phyloP scores from a whole-genome alignment of 1,140 invertebrate genomes.

The Drosophila serrata region DNA sequence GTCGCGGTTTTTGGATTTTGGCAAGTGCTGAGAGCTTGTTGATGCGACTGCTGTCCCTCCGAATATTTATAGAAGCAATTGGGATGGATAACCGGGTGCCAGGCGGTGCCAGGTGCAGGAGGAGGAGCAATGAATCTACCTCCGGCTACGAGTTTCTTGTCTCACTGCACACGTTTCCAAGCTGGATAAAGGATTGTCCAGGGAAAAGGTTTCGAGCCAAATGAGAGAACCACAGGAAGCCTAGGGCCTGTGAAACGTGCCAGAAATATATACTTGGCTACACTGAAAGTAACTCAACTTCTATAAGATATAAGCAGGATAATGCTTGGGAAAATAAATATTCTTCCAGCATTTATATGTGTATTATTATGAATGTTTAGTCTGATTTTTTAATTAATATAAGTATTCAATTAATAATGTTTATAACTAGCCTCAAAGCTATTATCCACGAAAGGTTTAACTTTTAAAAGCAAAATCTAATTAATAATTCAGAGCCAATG shows the following conservation, averaged over 20 bases:
- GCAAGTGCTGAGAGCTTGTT: slow-evolving; percentile 46
- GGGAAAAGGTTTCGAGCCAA: slow-evolving; percentile 12
- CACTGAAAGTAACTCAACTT: background rate
- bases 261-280: slow-evolving; percentile 19
- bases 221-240: slow-evolving; percentile 1
- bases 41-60: slow-evolving; percentile 10
- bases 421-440: too few species aligned
- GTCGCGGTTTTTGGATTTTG: slow-evolving; percentile 47
- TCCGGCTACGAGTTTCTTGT: background rate
- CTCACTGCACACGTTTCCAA: slow-evolving; percentile 39
- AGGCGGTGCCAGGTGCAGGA: slow-evolving; percentile 25
- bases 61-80: slow-evolving; percentile 54
- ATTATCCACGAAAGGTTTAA: too few species aligned
- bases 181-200: slow-evolving; percentile 14
- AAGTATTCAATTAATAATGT: too few species aligned
- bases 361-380: background rate
- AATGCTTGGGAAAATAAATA: background rate
- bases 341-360: too few species aligned
- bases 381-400: background rate
- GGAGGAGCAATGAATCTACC: slow-evolving; percentile 19
- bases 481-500: background rate
- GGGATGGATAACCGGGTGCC: slow-evolving; percentile 19
- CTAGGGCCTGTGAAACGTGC: slow-evolving; percentile 20
- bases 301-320: background rate
- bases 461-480: background rate